phyloP scores from a whole-genome alignment of 2,888 invertebrate genomes.

The Aphidius colemani region DNA sequence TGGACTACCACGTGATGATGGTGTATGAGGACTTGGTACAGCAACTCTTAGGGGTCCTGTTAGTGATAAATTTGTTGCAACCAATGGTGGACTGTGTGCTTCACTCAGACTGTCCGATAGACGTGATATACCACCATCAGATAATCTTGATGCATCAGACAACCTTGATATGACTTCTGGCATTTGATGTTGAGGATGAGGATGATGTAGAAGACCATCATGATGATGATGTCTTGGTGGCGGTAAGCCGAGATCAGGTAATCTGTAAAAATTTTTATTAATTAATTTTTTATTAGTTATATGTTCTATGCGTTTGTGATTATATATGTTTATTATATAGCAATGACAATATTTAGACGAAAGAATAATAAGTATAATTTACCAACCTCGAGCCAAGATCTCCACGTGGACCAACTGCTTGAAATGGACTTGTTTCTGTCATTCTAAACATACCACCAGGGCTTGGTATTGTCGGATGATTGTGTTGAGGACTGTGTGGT shows the following conservation, averaged over 20 bases:
- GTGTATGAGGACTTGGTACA: constrained; percentile 58
- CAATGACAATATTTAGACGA: not conserved
- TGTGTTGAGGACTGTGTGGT: constrained; percentile 57
- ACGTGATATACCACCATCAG: constrained; percentile 57
- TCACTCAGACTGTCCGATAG: constrained; percentile 57
- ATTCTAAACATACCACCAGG: constrained; percentile 57
- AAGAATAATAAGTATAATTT: not conserved
- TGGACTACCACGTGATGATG: constrained; percentile 58
- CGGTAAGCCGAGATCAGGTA: constrained; percentile 54
- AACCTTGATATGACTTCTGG: constrained; percentile 55
- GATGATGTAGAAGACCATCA: constrained; percentile 54
- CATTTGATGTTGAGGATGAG: constrained; percentile 44
- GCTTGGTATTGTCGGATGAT: constrained; percentile 52
- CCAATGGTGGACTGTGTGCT: constrained; percentile 57
- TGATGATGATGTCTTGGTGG: constrained; percentile 54
- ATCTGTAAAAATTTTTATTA: constrained; percentile 41
- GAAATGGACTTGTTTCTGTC: constrained; percentile 57
- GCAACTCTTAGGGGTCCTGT: constrained; percentile 57
- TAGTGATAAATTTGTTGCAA: constrained; percentile 57
- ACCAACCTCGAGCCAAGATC: constrained; percentile 56
- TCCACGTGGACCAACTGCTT: constrained; percentile 57
- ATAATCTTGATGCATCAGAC: constrained; percentile 55
- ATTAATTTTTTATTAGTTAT: not conserved
- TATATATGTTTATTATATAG: not conserved
- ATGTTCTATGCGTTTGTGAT: not conserved